Percentiles rank a stretch among this genome's conserved stretches.
phyloP scores from a whole-genome alignment of 2,888 invertebrate species.

The Unio delphinus region DNA sequence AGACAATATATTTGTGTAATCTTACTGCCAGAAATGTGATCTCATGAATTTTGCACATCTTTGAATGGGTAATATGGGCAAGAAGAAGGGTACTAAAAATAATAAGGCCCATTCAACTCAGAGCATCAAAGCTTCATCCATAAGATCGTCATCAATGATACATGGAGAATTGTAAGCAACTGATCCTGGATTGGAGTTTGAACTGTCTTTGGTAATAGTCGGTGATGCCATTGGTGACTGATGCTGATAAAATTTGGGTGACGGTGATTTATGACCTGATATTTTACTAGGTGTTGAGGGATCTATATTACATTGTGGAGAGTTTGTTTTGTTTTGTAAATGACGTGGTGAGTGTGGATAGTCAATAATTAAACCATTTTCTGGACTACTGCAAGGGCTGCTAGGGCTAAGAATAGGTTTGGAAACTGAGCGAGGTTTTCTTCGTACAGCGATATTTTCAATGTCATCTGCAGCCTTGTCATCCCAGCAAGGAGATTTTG shows the following conservation, averaged over 20 bases:
- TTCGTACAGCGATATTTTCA: constrained; percentile 31
- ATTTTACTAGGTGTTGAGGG: constrained; percentile 13
- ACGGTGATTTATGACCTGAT: constrained; percentile 26
- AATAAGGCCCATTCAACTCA: too few relatives aligned
- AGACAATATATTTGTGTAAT: too few relatives aligned
- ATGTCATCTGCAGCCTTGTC: constrained; percentile 37
- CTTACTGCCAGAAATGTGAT: too few relatives aligned
- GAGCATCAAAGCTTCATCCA: constrained; percentile 83
- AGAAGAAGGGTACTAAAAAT: too few relatives aligned
- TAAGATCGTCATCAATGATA: constrained; percentile 90
- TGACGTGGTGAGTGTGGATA: constrained; percentile 49
- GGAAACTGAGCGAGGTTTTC: constrained; percentile 26
- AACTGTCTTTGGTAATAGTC: constrained; percentile 21
- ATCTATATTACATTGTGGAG: constrained; percentile 42
- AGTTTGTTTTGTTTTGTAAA: constrained; percentile 39
- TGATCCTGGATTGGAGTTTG: constrained; percentile 26
- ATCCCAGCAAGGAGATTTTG: constrained; percentile 41
- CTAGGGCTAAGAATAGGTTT: constrained; percentile 48
- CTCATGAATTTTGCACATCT: too few relatives aligned
- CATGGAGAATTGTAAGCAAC: constrained; percentile 70
- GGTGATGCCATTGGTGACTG: constrained; percentile 20
- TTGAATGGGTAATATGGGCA: too few relatives aligned
- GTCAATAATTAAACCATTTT: constrained; percentile 70
- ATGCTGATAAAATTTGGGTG: constrained; percentile 26
- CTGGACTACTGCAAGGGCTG: constrained; percentile 68